A percentile compares a stretch with the other conserved stretches of the same genome.
Conservation (phyloP, 2,888 invertebrate species). For the Dicyrtomina minuta region DNA sequence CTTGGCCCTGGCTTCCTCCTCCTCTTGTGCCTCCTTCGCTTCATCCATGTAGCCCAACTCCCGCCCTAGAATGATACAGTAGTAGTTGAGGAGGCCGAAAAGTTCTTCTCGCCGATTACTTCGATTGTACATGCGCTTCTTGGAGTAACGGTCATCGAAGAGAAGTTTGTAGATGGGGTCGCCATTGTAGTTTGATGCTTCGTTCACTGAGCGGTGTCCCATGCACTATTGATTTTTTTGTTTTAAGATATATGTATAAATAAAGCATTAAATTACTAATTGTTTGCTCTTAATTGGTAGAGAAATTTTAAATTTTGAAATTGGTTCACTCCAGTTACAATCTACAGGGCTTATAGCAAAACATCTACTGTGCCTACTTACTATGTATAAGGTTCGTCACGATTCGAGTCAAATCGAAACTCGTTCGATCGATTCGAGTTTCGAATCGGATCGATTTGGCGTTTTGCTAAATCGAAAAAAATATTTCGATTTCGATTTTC, state of each 20-base stretch:
- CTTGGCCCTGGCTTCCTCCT: background rate
- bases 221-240: too few relatives aligned
- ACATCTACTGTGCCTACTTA: too few relatives aligned
- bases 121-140: slow-evolving; percentile 15
- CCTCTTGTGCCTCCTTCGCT: slow-evolving; percentile 12
- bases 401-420: too few relatives aligned
- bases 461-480: too few relatives aligned
- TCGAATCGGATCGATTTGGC: too few relatives aligned
- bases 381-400: too few relatives aligned
- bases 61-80: slow-evolving; percentile 21
- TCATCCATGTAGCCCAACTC: slow-evolving; percentile 31
- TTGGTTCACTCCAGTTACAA: too few relatives aligned
- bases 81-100: slow-evolving; percentile 32
- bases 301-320: background rate
- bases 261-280: too few relatives aligned
- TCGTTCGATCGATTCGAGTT: too few relatives aligned
- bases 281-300: too few relatives aligned
- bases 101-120: slow-evolving; percentile 30
- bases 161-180: slow-evolving; percentile 33
- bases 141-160: slow-evolving; percentile 24
- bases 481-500: too few relatives aligned
- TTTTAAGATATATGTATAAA: background rate
- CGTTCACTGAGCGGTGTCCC: slow-evolving; percentile 26
- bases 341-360: too few relatives aligned
- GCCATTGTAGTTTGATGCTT: slow-evolving; percentile 25